Percentiles rank a stretch among this genome's conserved stretches.
These are phyloP conservation scores for Eristalis arbustorum DNA, from an alignment of 2,888 invertebrate species.

Conservation along the genomic window DNA sequence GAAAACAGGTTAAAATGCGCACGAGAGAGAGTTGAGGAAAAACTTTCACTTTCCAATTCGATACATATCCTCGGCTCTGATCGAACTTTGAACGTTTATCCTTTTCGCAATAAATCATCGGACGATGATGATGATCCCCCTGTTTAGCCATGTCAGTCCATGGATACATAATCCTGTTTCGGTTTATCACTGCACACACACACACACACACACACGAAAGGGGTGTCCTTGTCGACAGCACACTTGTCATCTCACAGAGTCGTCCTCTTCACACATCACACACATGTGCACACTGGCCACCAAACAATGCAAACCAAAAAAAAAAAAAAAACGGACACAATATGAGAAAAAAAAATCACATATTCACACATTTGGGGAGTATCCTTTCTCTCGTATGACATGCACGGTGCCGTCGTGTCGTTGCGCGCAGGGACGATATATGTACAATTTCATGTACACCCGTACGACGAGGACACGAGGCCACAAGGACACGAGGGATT, in stretches of 20 bases:
- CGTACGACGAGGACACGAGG: too few relatives aligned
- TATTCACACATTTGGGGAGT: conserved; percentile 68
- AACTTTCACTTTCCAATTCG: conserved; percentile 65
- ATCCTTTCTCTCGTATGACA: conserved; percentile 61
- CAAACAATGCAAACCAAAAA: conserved; percentile 1
- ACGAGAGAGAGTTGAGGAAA: conserved; percentile 58
- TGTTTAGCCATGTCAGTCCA: neutral
- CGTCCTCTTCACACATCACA: conserved; percentile 52
- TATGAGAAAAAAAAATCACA: conserved; percentile 45
- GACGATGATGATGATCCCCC: neutral
- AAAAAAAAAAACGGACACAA: neutral
- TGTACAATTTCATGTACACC: neutral
- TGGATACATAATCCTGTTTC: neutral
- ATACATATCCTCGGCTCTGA: conserved; percentile 37
- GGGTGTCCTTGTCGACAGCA: conserved; percentile 48
- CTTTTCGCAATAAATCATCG: conserved; percentile 42
- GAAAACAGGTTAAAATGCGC: conserved; percentile 42
- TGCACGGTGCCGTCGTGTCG: conserved; percentile 23
- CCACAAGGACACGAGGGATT: too few relatives aligned
- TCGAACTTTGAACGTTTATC: conserved; percentile 54
- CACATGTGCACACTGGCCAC: conserved; percentile 50
- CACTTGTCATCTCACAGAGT: conserved; percentile 25
- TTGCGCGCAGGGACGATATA: conserved; percentile 61
- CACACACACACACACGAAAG: neutral
- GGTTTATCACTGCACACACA: neutral